Evolutionary conservation across 2,888 invertebrate species (phyloP), one percentile per base, ranked within the genome.

Genomic region (Parnassius mnemosyne): DNA sequence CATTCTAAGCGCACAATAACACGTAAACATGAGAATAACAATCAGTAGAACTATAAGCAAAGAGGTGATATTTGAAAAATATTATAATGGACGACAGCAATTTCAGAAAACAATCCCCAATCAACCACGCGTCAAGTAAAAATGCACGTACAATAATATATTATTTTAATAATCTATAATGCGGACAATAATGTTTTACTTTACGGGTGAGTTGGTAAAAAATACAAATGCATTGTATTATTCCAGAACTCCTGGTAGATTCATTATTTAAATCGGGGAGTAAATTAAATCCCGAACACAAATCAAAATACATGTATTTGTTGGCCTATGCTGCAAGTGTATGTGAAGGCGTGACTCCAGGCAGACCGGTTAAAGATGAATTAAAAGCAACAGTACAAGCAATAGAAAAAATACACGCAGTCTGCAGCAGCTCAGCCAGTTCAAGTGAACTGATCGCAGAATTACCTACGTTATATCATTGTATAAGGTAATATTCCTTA

Each of bases 321-420:
- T 86, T 99, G 73, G 98, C 98, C 1, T 99, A 99, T 87, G 97
- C 98, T 1, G 96, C 98, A 0, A 97, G 98, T 81, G 98, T 99
- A 0, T 96, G 95, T 70, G 99, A 99, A 81, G 94, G 93, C 1
- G 71, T 71, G 1, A 70, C 85, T 0, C 93, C 93, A 63, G 94
- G 93, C 53, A 96, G 95, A 72, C 96, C 96, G 66, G 93, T 95
- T 65, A 97, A 97, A 81, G 98, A 99, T 68, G 99, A 99, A 80
- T 85, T 99, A 51, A 98, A 98, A 81, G 93, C 95, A 2, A 99
- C 98, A 0, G 94, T 96, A 66, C 95, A 97, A 78, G 97, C 98
- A 2, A 95, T 98, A 65, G 98, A 99, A 84, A 98, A 97, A 82
- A 98, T 98, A 0, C 98, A 90, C 64, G 94, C 94, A 54, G 96